Evolutionary conservation across 2,888 invertebrate species (phyloP), one percentile per base, ranked within the genome.

Genomic region (Melinaea marsaeus): DNA sequence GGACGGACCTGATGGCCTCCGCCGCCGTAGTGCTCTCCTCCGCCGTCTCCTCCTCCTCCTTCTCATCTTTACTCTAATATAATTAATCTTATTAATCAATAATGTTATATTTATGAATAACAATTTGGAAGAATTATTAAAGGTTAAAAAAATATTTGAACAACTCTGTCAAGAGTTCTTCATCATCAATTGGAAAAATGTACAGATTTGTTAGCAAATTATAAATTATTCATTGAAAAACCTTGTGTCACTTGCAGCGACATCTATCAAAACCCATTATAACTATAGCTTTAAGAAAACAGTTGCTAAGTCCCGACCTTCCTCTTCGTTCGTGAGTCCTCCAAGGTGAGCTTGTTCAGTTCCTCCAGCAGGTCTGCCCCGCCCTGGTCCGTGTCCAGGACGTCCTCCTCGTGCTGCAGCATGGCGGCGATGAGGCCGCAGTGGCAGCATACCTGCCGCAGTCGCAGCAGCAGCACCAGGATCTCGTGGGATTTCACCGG

Each of bases 361-460:
- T 94, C 93, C 0, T 92, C 92, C 45, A 94, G 81, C 66, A 94
- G 84, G 80, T 95, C 94, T 35, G 93, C 79, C 69, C 92, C 92
- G 79, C 76, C 86, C 6, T 75, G 73, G 68, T 83, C 83, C 55
- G 79, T 79, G 0, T 66, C 67, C 46, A 73, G 72, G 51, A 72
- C 65, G 4, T 58, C 74, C 11, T 79, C 74, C 47, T 85, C 88
- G 48, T 77, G 79, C 71, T 91, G 90, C 74, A 92, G 64, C 92
- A 92, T 92, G 79, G 82, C 80, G 33, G 85, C 86, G 72, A 98
- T 95, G 13, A 99, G 92, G 0, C 95, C 94, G 37, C 98, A 95
- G 89, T 98, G 98, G 77, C 96, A 96, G 79, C 97, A 97, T 65
- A 96, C 94, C 80, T 99, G 98, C 0, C 98, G 92, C 64, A 99